A percentile compares a stretch with the other conserved stretches of the same genome.
Conservation (phyloP, 2,113 vertebrate species). For the Pachyramphus minor region DNA sequence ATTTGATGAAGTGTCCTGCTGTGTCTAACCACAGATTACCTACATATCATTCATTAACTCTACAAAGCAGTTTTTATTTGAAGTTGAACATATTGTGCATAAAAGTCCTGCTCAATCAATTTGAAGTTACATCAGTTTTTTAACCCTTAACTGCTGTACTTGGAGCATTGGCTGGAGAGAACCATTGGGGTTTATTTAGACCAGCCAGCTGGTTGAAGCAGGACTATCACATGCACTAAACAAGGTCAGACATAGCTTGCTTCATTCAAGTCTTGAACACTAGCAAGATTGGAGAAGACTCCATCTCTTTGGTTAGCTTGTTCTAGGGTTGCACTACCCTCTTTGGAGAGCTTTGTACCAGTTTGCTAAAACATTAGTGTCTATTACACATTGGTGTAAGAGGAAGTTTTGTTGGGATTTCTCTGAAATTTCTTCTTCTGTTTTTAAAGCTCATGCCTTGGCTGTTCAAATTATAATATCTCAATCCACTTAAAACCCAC, state of each 20-base stretch:
- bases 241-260: rapidly evolving
- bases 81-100: neutral
- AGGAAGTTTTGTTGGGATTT: neutral
- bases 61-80: neutral
- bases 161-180: neutral
- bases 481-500: neutral
- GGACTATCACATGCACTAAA: neutral
- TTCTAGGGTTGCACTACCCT: neutral
- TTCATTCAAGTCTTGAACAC: neutral
- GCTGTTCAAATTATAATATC: neutral
- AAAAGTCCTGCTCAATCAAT: neutral
- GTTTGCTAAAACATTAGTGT: neutral
- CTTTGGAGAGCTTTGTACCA: neutral
- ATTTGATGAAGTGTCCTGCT: neutral
- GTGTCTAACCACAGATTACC: neutral
- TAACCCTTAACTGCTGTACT: neutral
- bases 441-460: neutral
- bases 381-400: neutral
- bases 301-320: neutral
- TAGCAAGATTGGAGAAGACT: neutral
- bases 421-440: neutral
- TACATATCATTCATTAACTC: neutral
- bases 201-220: neutral
- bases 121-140: neutral
- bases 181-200: neutral